Percentiles rank a stretch among this genome's conserved stretches.
Evolutionary conservation across 2,797 vertebrate genomes (phyloP).

Genomic region (Lithobates pipiens): DNA sequence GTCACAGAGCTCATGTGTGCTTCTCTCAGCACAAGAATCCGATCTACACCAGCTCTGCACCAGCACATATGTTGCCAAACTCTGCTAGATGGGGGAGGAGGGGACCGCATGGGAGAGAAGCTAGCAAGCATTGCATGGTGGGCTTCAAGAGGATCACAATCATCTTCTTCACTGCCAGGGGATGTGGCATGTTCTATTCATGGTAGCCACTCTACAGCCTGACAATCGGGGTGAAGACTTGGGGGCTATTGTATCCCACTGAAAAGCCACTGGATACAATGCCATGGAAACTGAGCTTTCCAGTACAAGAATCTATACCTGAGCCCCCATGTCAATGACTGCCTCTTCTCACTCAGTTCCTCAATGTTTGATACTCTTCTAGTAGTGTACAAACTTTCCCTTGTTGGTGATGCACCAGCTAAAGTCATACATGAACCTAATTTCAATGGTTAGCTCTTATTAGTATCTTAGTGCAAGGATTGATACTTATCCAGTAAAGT

Average conservation of each 20-base stretch:
- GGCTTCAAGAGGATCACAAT: not conserved
- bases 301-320: not conserved
- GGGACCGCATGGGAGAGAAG: not conserved
- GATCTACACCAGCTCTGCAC: not conserved
- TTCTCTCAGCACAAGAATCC: not conserved
- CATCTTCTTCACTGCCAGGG: conserved; percentile 5
- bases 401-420: not conserved
- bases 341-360: not conserved
- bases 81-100: not conserved
- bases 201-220: not conserved
- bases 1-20: conserved; percentile 15
- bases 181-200: not conserved
- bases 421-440: not conserved
- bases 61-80: not conserved
- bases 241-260: not conserved
- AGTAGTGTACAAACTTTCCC: not conserved
- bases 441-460: too few species aligned
- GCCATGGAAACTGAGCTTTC: not conserved
- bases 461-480: too few species aligned
- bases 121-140: too few species aligned
- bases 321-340: not conserved
- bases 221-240: too few species aligned
- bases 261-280: not conserved
- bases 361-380: not conserved
- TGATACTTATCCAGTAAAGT: too few species aligned